Conservation (phyloP, 2,113 vertebrate species). For the Calonectris borealis region DNA sequence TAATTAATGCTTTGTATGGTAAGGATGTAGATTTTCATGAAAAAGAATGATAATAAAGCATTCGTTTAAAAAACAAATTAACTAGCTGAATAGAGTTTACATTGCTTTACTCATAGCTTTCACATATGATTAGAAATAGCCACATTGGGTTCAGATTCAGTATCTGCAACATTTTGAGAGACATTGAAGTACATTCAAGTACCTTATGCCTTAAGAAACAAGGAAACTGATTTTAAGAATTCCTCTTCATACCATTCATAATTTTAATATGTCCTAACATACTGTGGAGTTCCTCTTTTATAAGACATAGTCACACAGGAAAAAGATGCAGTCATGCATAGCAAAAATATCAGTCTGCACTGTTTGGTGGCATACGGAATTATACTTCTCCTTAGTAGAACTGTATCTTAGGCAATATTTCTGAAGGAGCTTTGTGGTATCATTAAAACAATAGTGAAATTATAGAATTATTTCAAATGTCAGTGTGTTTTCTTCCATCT, state of each 20-base stretch:
- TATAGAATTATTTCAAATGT: background rate
- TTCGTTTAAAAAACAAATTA: background rate
- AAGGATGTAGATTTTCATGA: background rate
- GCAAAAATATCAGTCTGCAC: background rate
- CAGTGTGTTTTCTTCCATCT: background rate
- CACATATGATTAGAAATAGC: background rate
- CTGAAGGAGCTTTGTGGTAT: background rate
- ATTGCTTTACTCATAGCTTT: background rate
- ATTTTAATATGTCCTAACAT: background rate
- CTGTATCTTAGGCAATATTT: background rate
- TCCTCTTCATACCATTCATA: background rate
- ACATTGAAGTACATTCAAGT: background rate
- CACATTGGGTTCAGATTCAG: background rate
- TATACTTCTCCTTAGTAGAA: background rate
- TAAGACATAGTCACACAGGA: background rate
- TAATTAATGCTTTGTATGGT: background rate
- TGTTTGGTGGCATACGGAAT: background rate
- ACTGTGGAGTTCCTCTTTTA: background rate
- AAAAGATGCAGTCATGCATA: background rate
- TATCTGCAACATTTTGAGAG: background rate
- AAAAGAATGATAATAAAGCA: background rate
- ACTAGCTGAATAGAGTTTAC: background rate
- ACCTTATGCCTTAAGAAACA: background rate
- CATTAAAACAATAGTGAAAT: background rate
- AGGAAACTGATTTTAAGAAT: background rate